Base-by-base conservation (phyloP, 2,888 invertebrate genomes). In the Athalia circularis region DNA sequence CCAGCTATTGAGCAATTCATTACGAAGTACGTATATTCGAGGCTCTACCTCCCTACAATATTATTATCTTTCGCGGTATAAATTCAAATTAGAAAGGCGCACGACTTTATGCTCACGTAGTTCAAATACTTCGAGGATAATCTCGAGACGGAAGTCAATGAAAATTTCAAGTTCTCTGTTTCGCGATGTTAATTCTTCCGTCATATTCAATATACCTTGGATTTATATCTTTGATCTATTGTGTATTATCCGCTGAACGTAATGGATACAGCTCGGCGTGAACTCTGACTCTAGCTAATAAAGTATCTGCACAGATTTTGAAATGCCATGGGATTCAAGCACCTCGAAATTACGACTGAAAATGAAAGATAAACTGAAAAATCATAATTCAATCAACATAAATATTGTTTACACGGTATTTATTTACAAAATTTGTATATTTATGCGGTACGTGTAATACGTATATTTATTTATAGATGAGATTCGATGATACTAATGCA, bases 361-460 rank as follows among this genome's bases (percentile, higher is more conserved):
- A 29, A 8, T 29, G 9, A 29, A 9, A 29, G 15, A 11, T 15
- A 57, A 62, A 61, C 6, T n/a, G 57, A 72, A 8, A 65, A 5
- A 62, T 13, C 43, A 47, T 5, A 13, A 68, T 68, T 68, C n/a
- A 45, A 75, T 8, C 15, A 8, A 29, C 9, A n/a, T 0, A 59
- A 9, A 54, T 7, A 57, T 72, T 72, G 59, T 72, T 72, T 59
- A 47, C 67, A 65, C 67, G 77, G 77, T 79, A 74, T 86, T 86
- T 86, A 86, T 86, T 86, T 86, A 86, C 86, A 86, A 86, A 86
- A 84, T 83, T 82, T 81, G 77, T 79, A 80, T 70, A 81, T 83
- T 81, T 80, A 80, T 81, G 82, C 81, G 82, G 65, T 80, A 47
- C 79, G 65, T 61, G 72, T 78, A 76, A 77, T 54, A 52, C 11